Base-by-base conservation (phyloP, 1,140 invertebrate species). In the Drusus annulatus region DNA sequence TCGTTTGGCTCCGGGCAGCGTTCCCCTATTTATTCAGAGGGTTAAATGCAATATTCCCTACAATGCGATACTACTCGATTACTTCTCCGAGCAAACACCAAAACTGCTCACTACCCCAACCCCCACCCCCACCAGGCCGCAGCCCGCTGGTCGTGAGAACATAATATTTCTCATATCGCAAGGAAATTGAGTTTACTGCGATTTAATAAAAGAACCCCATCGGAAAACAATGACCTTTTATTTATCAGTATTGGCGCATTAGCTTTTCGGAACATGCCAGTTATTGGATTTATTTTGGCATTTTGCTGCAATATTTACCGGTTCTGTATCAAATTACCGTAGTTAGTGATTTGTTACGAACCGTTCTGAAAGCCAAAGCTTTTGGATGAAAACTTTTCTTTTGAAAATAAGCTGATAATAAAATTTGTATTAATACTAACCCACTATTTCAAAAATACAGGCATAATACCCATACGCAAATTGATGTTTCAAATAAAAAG, bases 21-120 rank as follows among this genome's bases (percentile, higher is more conserved):
- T 73, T 80, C 76, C 81, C 81, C 28, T 83, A 83, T 83, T 83
- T 83, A 76, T 69, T 80, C 81, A 80, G 78, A 83, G 81, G 81
- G 81, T 74, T 83, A 80, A 71, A 83, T 83, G 81, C 81, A 83
- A 83, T 83, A 83, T 83, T 76, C 71, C 54, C 78, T 36, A 78
- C 78, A 78, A 81, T 79, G 77, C 80, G 81, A 83, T 80, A 78
- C 71, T 77, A 71, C 79, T 76, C 81, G 81, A 78, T 80, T 83
- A 82, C 81, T 58, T 65, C 81, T 76, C 76, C 21, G 50, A 56
- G 62, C 81, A 83, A 83, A 83, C 79, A 83, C 62, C 25, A 63
- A 54, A 19, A 58, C 45, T 36, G 36, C 13, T 45, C 8, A 7
- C 8, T 13, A 10, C 8, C 1, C 36, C 36, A 8, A 45, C 36